Base-by-base conservation (phyloP, 2,113 vertebrate genomes). In the Menidia beryllina region DNA sequence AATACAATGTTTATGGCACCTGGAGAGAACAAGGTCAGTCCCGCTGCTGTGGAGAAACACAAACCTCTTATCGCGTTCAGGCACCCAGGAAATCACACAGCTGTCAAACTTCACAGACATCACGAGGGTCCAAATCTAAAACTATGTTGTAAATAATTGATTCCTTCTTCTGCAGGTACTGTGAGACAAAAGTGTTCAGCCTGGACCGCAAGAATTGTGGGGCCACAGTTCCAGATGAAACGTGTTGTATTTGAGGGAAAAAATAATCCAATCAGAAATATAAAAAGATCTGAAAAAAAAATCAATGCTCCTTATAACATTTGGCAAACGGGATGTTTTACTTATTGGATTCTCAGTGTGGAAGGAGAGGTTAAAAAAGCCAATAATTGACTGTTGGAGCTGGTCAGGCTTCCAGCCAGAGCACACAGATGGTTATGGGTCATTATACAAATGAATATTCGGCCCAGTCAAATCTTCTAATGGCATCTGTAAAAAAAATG, bases 11-110 rank as follows among this genome's bases (percentile, higher is more conserved):
- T 34, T 72, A 23, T 49, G 77, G 60, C 89, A 91, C 80, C 72
- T 86, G 89, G 48, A 13, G 45, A 52, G 63, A 79, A 43, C 74
- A 67, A 85, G 79, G 77, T 65, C 49, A 51, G 38, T 82, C 75
- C 75, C 85, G 81, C 57, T 24, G 72, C 25, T 67, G 61, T 61
- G 80, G 51, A 52, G 73, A 81, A 86, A 84, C 50, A 45, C 24
- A 43, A 52, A 36, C 57, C 34, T 69, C 34, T 82, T 77, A 72
- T 81, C 82, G 34, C 34, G 48, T 30, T 11, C 15, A 26, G 13
- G 3, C 51, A 52, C 47, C 14, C 45, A 53, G 26, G 23, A 36
- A 75, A 43, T 62, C 56, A 43, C 21, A 38, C 67, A 39, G 27
- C 41, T n/a, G 56, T 48, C 9, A 36, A 39, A 45, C 64, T 34